phyloP scores from a whole-genome alignment of 2,797 vertebrate species.

The Phaenicophaeus curvirostris region DNA sequence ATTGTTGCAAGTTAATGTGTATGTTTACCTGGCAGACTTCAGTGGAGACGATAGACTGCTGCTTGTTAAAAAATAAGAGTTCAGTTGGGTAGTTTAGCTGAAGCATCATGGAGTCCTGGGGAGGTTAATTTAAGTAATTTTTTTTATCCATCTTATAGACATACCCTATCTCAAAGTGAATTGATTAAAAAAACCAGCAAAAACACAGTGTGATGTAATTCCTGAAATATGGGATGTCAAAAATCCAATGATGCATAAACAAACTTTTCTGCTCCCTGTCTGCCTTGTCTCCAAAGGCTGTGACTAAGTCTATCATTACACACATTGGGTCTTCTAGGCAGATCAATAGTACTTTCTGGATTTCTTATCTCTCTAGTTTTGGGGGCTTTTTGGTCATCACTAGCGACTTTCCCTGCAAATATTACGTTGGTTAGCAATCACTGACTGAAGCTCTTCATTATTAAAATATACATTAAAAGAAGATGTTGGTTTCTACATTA shows the following conservation, averaged over 20 bases:
- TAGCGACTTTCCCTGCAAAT: not conserved
- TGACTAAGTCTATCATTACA: not conserved
- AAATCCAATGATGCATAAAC: not conserved
- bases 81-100: not conserved
- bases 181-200: not conserved
- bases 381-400: not conserved
- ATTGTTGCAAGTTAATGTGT: not conserved
- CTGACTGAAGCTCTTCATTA: not conserved
- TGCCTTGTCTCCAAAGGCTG: not conserved
- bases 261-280: not conserved
- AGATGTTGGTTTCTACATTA: rapidly evolving
- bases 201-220: not conserved
- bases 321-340: not conserved
- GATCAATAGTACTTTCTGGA: not conserved
- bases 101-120: not conserved
- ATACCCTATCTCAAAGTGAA: not conserved
- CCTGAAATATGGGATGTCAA: not conserved
- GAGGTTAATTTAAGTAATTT: not conserved
- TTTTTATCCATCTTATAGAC: not conserved
- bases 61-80: not conserved
- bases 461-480: not conserved
- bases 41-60: not conserved
- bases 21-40: not conserved
- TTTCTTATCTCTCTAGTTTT: not conserved
- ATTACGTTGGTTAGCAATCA: not conserved